Evolutionary conservation across 2,797 vertebrate genomes (phyloP), one percentile per base, ranked within the genome.

Genomic region (Rhabdophis nuchalis): DNA sequence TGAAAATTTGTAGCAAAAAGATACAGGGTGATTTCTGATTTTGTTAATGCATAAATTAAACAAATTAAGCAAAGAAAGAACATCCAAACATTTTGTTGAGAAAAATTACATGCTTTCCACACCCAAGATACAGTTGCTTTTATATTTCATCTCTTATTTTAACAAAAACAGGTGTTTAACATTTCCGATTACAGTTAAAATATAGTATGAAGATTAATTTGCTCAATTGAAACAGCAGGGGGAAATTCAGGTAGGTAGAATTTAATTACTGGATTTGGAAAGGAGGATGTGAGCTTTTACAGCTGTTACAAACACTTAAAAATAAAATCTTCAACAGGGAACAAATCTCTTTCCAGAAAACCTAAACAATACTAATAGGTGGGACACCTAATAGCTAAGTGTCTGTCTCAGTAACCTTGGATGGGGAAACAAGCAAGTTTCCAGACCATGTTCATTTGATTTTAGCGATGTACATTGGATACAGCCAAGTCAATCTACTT

Each of bases 211-310:
- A 94, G 95, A 96, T 96, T 95, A 94, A 96, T 96, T 96, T 95
- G 94, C 94, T 95, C 94, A 92, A 94, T 91, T 95, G 96, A 95
- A 97, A 89, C 95, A 96, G 95, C 92, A 91, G 90, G 95, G 92
- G 95, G 94, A 92, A 96, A 95, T 96, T 94, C 95, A 95, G 95
- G 96, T 95, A 96, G 96, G 96, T 96, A 96, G 96, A 96, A 96
- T 96, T 95, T 95, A 96, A 96, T 96, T 96, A 96, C 93, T 94
- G 92, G 91, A 88, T 95, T 96, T 95, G 94, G 95, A 96, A 95
- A 92, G 88, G 94, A 93, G 95, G 94, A 96, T 92, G 86, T 20
- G 91, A 95, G 91, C 95, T 95, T 96, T 91, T 86, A 16, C 92
- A 95, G 93, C 96, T 95, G 94, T 96, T 96, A 95, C 90, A 93